A percentile compares a stretch with the other conserved stretches of the same genome.
These are phyloP conservation scores for Hoplodrina ambigua DNA, from an alignment of 2,888 invertebrate species.

Conservation along the genomic window DNA sequence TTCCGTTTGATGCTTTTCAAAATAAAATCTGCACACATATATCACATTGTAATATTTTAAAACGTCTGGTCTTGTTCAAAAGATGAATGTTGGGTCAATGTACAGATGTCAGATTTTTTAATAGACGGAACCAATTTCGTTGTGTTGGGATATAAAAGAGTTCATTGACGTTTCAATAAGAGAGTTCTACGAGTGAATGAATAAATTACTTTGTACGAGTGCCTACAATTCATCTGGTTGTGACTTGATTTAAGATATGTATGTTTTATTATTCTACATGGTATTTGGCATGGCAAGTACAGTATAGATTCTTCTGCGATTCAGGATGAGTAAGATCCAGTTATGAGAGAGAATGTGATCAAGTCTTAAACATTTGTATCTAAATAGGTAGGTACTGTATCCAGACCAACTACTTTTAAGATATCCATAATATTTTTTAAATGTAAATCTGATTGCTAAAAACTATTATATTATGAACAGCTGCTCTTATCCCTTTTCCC, in stretches of 20 bases:
- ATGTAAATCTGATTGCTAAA: not conserved
- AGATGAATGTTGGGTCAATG: constrained; percentile 40
- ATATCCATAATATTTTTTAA: too few species aligned
- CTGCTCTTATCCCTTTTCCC: not conserved
- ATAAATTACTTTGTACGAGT: constrained; percentile 53
- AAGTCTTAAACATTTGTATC: too few species aligned
- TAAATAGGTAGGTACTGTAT: too few species aligned
- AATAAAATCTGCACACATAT: not conserved
- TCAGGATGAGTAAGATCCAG: too few species aligned
- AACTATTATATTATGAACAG: not conserved
- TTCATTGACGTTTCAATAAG: constrained; percentile 51
- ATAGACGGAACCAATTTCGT: constrained; percentile 50
- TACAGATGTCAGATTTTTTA: constrained; percentile 32
- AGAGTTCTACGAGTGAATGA: constrained; percentile 36
- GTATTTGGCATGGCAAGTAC: not conserved
- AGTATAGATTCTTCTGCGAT: not conserved
- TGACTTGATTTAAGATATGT: not conserved
- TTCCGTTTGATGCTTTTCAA: not conserved
- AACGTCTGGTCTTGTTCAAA: constrained; percentile 20
- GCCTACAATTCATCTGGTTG: constrained; percentile 20
- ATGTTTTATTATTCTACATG: constrained; percentile 1
- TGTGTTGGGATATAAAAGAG: constrained; percentile 47
- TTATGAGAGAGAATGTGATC: too few species aligned
- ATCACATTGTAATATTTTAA: constrained; percentile 15
- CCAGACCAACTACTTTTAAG: too few species aligned